Conservation (phyloP, 30 jellyfish, hydroid and myxozoan species). For the Phacellophora camtschatica region DNA sequence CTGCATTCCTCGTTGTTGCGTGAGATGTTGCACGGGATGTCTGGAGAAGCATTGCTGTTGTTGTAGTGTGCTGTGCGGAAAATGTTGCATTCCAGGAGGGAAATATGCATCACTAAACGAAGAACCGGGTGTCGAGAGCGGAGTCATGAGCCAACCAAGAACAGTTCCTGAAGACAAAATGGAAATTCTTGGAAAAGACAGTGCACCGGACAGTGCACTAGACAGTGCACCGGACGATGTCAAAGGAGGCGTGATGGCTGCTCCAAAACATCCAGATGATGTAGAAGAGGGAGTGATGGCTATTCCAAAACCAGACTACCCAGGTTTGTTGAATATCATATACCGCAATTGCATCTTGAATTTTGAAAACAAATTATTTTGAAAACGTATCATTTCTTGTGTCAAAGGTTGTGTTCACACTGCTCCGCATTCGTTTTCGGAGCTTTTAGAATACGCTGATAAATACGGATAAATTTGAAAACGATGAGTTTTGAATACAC, state of each 20-base stretch:
- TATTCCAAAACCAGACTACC: neutral
- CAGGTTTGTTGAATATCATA: neutral
- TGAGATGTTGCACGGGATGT: conserved; percentile 56
- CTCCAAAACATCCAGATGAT: neutral
- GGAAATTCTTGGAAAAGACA: conserved; percentile 22
- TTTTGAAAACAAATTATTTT: too few species aligned
- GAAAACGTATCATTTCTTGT: too few species aligned
- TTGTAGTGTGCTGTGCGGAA: conserved; percentile 59
- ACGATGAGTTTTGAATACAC: too few species aligned
- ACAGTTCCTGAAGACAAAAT: conserved; percentile 13
- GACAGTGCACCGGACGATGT: too few species aligned
- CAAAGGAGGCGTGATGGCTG: conserved; percentile 21
- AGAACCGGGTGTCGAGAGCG: conserved; percentile 51
- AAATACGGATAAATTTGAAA: too few species aligned
- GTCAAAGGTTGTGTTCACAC: too few species aligned
- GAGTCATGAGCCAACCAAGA: conserved; percentile 54
- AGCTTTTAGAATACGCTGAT: too few species aligned
- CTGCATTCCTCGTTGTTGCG: conserved; percentile 65
- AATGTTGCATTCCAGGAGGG: conserved; percentile 72
- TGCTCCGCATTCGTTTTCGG: too few species aligned
- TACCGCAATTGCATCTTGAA: neutral
- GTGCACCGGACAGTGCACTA: too few species aligned
- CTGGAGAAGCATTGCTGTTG: conserved; percentile 36
- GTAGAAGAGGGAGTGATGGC: neutral
- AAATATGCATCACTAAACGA: conserved; percentile 58